Evolutionary conservation across 2,113 vertebrate species (phyloP), one percentile per base, ranked within the genome.

Genomic region (Leptobrachium leishanense): DNA sequence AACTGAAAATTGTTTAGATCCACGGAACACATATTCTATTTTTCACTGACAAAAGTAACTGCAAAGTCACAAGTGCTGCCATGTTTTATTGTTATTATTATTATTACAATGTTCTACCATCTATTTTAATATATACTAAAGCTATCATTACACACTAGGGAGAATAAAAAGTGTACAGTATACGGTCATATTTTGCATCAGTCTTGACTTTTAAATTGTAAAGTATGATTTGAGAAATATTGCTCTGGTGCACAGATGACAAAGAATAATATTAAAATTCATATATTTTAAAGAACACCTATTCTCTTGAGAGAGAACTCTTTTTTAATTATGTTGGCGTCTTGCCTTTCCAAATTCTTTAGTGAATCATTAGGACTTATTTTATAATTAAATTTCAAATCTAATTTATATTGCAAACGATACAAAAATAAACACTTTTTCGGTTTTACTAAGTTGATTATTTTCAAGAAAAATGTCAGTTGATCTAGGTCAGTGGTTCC

Each of bases 61-160:
- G 20, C 20, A 31, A 31, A 31, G 20, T 31, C 20, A 31, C 20
- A 31, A 31, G 20, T 31, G 20, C 20, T 31, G 20, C 20, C 20
- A 31, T 31, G 20, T 31, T 31, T 31, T 31, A 31, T 67, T 41
- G 8, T 2, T 11, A 8, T 41, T 41, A 31, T 41, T 40, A 1
- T 67, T 67, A 11, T 67, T 20, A 67, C 31, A 67, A 7, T 8
- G 31, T 40, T 59, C 13, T 59, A 13, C 55, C 55, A 59, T 8
- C 6, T 59, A 12, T 59, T 59, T 12, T 59, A 11, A 31, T 4
- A 59, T 4, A 59, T 59, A 59, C 10, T 12, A 15, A 59, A 67
- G 42, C 42, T 13, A n/a, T 68, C 43, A 74, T 78, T 76, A 83
- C 41, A 73, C 10, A 1, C 1, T 74, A 44, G 1, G 62, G 4